phyloP scores from a whole-genome alignment of 2,888 invertebrate species.

The Dicycla oo region DNA sequence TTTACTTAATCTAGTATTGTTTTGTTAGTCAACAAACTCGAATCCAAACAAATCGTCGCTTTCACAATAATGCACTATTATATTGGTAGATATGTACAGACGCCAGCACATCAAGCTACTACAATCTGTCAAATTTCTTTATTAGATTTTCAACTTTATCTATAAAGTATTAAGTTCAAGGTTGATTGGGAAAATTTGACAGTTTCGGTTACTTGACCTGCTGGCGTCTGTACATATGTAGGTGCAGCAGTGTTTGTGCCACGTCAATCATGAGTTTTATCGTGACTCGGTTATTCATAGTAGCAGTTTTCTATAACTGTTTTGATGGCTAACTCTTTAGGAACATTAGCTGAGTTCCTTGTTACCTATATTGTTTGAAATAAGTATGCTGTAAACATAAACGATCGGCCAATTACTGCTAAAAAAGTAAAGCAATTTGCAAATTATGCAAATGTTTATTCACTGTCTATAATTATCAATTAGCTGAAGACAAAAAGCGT shows the following conservation, averaged over 20 bases:
- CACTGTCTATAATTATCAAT: constrained; percentile 48
- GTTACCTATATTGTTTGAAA: constrained; percentile 32
- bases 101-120: no score
- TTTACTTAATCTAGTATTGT: constrained; percentile 8
- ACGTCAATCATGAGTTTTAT: constrained; percentile 40
- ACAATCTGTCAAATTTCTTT: no score
- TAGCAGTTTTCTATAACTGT: constrained; percentile 51
- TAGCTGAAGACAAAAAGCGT: constrained; percentile 52
- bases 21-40: constrained; percentile 10
- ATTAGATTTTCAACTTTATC: no score
- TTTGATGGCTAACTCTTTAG: constrained; percentile 48
- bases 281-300: constrained; percentile 32
- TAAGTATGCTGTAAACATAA: constrained; percentile 32
- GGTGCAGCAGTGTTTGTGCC: constrained; percentile 25
- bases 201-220: no score
- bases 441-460: constrained; percentile 58
- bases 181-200: no score
- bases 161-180: no score
- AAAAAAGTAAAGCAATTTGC: constrained; percentile 34
- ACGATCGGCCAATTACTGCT: constrained; percentile 33
- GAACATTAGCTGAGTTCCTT: constrained; percentile 38
- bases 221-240: no score
- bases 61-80: constrained; percentile 47
- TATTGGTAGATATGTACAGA: no score
- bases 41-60: constrained; percentile 30